phyloP scores from a whole-genome alignment of 1,140 invertebrate species.

The Neodiprion pinetum region DNA sequence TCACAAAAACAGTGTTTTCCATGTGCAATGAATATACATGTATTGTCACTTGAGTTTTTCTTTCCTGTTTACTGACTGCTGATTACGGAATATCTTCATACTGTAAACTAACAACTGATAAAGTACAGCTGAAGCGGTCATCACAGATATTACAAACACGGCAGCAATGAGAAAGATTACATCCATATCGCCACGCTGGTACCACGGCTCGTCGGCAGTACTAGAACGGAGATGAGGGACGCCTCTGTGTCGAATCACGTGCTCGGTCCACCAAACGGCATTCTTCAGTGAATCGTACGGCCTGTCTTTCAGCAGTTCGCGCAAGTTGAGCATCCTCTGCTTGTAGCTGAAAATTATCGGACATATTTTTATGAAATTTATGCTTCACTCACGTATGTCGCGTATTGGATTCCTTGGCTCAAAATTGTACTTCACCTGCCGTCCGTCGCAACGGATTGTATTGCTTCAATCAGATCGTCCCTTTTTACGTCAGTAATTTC shows the following conservation, averaged over 20 bases:
- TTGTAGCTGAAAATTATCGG: slow-evolving; percentile 42
- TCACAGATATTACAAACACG: slow-evolving; percentile 14
- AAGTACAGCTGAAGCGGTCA: background rate
- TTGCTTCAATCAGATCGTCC: slow-evolving; percentile 24
- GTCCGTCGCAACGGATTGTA: slow-evolving; percentile 36
- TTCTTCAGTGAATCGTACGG: slow-evolving; percentile 52
- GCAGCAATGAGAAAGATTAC: slow-evolving; percentile 35
- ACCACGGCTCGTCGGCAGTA: slow-evolving; percentile 52
- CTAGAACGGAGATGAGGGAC: slow-evolving; percentile 54
- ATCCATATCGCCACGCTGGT: slow-evolving; percentile 42
- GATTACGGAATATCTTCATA: no score
- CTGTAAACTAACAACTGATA: no score
- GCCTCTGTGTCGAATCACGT: slow-evolving; percentile 63
- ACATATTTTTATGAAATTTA: no score
- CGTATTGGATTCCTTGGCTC: no score
- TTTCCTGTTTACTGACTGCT: no score
- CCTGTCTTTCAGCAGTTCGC: slow-evolving; percentile 50
- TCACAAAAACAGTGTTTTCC: no score
- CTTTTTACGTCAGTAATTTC: slow-evolving; percentile 26
- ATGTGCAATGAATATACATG: no score
- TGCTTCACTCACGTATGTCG: background rate
- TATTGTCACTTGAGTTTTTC: no score
- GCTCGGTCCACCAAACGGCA: slow-evolving; percentile 66
- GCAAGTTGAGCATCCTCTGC: slow-evolving; percentile 38
- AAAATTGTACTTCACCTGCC: slow-evolving; percentile 24